Base-by-base conservation (phyloP, 2,113 vertebrate species). In the Clarias batrachus region DNA sequence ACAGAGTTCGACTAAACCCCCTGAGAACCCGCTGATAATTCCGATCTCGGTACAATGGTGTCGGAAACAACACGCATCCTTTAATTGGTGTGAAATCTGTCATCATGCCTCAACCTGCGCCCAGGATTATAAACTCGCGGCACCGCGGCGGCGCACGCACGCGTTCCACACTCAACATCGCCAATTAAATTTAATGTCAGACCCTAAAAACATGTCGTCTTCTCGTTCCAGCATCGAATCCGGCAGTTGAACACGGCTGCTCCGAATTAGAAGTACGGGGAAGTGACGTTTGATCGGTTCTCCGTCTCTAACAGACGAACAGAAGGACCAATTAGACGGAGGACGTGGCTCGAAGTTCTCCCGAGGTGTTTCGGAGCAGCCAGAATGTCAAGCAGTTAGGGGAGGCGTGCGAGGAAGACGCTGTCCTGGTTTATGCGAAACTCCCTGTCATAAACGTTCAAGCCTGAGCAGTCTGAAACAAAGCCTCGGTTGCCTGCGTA, bases 141-240 rank as follows among this genome's bases (percentile, higher is more conserved):
- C 77, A 56, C 57, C 19, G 41, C 33, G 33, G 76, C 14, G 48
- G 17, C 25, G 23, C 57, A 80, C 30, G 12, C 56, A 60, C 56
- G 23, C 84, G 30, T 48, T 56, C 27, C 14, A n/a, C 77, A 37
- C 68, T 30, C 83, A 83, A 56, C 65, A 74, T 57, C 48, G 33
- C 65, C 88, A 89, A 84, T 89, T 84, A 89, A 84, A 71, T 71
- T 52, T 57, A 60, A 83, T 25, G 70, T 79, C 62, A 79, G 21
- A 59, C 59, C n/a, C 27, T 56, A 63, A 77, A 70, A 85, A 41
- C 14, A 37, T 4, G n/a, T 19, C 16, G n/a, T 30, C 16, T 2
- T 27, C 56, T 17, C 30, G 33, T 63, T 62, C n/a, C 65, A 56
- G 33, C 27, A 9, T 48, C 27, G 65, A 52, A 33, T 66, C 16